Conservation (phyloP, 2,797 vertebrate genomes). For the Ara ararauna region DNA sequence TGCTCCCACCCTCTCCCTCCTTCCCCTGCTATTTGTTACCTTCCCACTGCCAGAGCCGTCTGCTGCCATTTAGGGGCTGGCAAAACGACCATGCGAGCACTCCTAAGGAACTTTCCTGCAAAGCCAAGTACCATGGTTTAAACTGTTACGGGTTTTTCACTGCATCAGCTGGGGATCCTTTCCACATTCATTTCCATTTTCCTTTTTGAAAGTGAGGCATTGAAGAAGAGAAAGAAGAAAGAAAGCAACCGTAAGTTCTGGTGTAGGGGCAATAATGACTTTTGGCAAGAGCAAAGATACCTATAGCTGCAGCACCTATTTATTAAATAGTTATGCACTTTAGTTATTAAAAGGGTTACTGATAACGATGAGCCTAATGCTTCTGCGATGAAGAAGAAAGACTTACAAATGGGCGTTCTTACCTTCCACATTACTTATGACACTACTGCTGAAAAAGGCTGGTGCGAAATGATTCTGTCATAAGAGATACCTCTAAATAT, state of each 20-base stretch:
- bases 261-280: background rate
- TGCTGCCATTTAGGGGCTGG: background rate
- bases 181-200: background rate
- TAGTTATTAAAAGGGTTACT: background rate
- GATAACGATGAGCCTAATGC: background rate
- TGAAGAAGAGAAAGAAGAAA: background rate
- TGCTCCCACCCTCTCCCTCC: background rate
- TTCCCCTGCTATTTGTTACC: background rate
- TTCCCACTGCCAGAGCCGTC: background rate
- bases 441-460: background rate
- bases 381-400: background rate
- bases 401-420: background rate
- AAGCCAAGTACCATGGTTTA: background rate
- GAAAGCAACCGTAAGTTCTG: background rate
- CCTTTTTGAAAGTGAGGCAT: background rate
- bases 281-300: background rate
- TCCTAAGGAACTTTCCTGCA: background rate
- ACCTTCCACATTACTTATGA: background rate
- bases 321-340: background rate
- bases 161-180: background rate
- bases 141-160: background rate
- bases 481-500: background rate
- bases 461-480: background rate
- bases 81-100: rapidly evolving
- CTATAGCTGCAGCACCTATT: background rate